Conservation (phyloP, 2,797 vertebrate species). For the Prionace glauca region DNA sequence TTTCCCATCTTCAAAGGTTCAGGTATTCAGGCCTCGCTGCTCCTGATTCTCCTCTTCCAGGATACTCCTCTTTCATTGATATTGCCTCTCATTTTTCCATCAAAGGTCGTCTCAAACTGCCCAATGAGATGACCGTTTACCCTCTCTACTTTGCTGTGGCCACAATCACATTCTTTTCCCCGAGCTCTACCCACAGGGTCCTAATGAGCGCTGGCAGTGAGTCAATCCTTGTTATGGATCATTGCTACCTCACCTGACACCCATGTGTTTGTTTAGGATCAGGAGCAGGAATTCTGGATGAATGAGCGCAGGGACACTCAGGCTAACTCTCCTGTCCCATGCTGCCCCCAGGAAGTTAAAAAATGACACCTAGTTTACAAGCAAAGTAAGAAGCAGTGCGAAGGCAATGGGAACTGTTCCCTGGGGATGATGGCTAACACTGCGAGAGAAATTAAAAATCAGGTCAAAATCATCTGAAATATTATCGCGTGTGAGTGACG, state of each 20-base stretch:
- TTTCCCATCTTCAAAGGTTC: too few species aligned
- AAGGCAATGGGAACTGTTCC: background rate
- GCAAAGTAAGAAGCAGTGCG: background rate
- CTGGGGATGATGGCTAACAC: background rate
- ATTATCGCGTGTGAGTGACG: background rate
- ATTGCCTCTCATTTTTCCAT: background rate
- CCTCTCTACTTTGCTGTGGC: background rate
- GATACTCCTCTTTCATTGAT: background rate
- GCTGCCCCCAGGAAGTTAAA: background rate
- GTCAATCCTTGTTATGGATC: background rate
- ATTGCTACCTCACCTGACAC: background rate
- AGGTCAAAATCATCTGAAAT: too few species aligned
- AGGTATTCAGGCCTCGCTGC: background rate
- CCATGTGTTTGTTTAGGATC: background rate
- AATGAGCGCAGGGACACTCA: background rate
- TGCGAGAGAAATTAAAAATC: background rate
- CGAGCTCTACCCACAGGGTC: background rate
- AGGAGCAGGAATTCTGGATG: background rate
- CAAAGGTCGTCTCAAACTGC: background rate
- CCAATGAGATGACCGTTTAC: background rate
- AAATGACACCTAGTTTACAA: background rate
- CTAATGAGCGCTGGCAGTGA: background rate
- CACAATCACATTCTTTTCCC: background rate
- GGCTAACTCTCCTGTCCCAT: background rate
- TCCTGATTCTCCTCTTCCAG: background rate